Evolutionary conservation across 35 echinoderm and acorn worm species (phyloP).

Genomic region (Ophioderma brevispina): DNA sequence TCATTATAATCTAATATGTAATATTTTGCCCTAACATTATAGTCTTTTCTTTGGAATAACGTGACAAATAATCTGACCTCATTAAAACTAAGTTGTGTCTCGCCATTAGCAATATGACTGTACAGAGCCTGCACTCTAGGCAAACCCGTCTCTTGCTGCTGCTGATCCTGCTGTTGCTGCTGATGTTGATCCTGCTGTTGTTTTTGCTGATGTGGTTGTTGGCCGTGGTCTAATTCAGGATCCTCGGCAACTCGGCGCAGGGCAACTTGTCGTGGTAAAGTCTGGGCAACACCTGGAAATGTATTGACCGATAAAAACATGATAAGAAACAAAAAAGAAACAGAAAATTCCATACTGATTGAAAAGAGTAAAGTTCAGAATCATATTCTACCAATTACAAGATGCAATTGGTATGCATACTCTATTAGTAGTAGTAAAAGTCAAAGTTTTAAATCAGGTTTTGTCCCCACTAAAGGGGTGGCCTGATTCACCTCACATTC

Average conservation of each 20-base stretch:
- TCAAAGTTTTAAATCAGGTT: too few species aligned
- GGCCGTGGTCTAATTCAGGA: neutral
- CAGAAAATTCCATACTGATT: too few species aligned
- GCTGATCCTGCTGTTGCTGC: neutral
- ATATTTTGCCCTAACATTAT: too few species aligned
- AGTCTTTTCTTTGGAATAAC: too few species aligned
- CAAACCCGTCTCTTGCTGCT: constrained; percentile 15
- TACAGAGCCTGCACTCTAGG: constrained; percentile 82
- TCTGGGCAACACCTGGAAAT: constrained; percentile 45
- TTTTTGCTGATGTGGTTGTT: neutral
- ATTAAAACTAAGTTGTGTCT: constrained; percentile 79
- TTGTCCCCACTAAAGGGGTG: too few species aligned
- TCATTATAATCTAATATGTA: too few species aligned
- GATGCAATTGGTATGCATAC: too few species aligned
- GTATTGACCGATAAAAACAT: neutral
- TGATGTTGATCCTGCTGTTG: neutral
- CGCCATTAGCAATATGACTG: constrained; percentile 54
- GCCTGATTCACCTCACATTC: too few species aligned
- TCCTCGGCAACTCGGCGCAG: constrained; percentile 60
- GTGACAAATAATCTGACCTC: too few species aligned
- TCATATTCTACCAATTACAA: too few species aligned
- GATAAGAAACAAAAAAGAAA: neutral
- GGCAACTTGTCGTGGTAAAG: constrained; percentile 45
- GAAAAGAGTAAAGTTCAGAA: too few species aligned
- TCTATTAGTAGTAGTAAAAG: too few species aligned